Base-by-base conservation (phyloP, 53 echinoderm and acorn worm genomes). In the Glandiceps talaboti region DNA sequence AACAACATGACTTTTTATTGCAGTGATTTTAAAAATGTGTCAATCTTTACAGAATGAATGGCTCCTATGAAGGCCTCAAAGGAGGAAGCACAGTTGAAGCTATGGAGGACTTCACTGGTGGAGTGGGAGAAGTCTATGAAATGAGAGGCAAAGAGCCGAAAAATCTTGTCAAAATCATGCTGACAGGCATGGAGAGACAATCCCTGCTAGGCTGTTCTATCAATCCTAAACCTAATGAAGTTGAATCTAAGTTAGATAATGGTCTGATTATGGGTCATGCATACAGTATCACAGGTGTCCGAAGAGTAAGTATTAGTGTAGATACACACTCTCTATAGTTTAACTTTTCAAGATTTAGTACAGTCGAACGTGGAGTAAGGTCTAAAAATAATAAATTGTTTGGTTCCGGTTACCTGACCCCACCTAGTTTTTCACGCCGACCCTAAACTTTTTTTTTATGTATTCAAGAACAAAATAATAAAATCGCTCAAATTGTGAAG, bases 91-190 rank as follows among this genome's bases (percentile, higher is more conserved):
- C 88, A 74, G 84, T 91, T 25, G 99, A 99, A 82, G 99, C 99
- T 78, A 99, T 99, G 99, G 99, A 91, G 72, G 99, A 99, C 79
- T 99, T 99, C 91, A 99, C 99, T 1, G 99, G 99, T 75, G 99
- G 99, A 29, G 82, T 91, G 33, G 89, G 93, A 0, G 99, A 99
- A 83, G 82, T 82, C 80, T 83, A 89, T 33, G 91, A 90, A 26
- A 77, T 99, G 82, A 83, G 84, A 31, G 85, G 84, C 75, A 91
- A 99, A 73, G 84, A 89, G 31, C 93, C 93, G 29, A 82, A 78
- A 77, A 84, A 86, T 74, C 89, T 99, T 33, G 93, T 99, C 89
- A 85, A 87, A 73, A 84, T 86, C 73, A 79, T 99, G 79, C 79
- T 80, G 75, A 80, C 82, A 1, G 88, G 93, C 33, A 93, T 94